Evolutionary conservation across 2,888 invertebrate species (phyloP), one percentile per base, ranked within the genome.

Genomic region (Drosophila formosana): DNA sequence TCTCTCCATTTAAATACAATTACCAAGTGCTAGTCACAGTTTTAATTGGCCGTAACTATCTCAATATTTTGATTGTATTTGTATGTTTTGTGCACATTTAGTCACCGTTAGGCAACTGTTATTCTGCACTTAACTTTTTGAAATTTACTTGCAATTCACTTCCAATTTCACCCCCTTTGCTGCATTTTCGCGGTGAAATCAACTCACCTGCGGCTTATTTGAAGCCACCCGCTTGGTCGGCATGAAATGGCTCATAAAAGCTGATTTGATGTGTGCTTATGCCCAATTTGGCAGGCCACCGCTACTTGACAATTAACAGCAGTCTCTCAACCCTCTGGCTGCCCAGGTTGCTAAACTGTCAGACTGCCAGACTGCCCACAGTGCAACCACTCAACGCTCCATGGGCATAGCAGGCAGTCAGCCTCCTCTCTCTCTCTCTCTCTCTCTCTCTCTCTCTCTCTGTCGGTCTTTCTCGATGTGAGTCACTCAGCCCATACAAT

Each of bases 331-430:
- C 67, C 52, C 73, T 52, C 52, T 2, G 11, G 25, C 30, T 34
- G 26, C 49, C 52, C 51, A 32, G 28, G 13, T 11, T 34, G 32
- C 32, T 4, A 8, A 34, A 34, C 32, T 34, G 9, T 11, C 34
- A 41, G 26, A 28, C n/a, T 32, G 8, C 23, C 23, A 62, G 60
- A 34, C 86, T 55, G 30, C 83, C 83, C 83, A 86, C 87, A 72
- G 86, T 46, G 76, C 18, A 28, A 18, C 30, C 70, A 67, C 83
- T 75, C 50, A 57, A 69, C 53, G 58, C 61, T 60, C 4, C 53
- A 23, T 52, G 63, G 67, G 62, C 75, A 68, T 62, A 57, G 66
- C 63, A 50, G 53, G 57, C 60, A 47, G 60, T 34, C 62, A 13
- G 4, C 3, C 9, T 11, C 41, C 25, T 9, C 30, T 39, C 30